phyloP scores from a whole-genome alignment of 2,113 vertebrate species.

The Vulpes lagopus region DNA sequence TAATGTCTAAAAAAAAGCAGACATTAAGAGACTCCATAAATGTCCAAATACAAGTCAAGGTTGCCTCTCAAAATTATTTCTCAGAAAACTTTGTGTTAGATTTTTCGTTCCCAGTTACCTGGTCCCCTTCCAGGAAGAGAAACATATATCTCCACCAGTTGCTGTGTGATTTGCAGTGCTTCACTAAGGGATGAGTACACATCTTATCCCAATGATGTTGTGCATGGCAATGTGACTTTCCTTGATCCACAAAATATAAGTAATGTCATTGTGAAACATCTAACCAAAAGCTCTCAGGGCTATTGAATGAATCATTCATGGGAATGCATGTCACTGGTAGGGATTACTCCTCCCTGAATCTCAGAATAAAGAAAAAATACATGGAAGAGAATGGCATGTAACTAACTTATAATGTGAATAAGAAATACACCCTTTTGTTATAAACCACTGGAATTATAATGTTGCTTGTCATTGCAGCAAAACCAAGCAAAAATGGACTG shows the following conservation, averaged over 20 bases:
- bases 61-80: constrained; percentile 4
- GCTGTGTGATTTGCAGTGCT: background rate
- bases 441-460: background rate
- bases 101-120: background rate
- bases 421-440: background rate
- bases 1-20: too few relatives aligned
- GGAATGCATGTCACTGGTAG: background rate
- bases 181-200: background rate
- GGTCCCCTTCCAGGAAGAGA: background rate
- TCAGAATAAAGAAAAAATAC: background rate
- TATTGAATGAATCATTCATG: background rate
- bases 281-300: background rate
- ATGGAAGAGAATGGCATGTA: background rate
- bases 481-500: background rate
- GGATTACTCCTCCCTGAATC: background rate
- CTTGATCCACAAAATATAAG: background rate
- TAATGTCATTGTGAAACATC: background rate
- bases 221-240: background rate
- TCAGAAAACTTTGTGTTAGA: background rate
- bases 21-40: background rate
- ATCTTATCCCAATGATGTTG: background rate
- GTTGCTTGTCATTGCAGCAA: background rate
- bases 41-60: background rate
- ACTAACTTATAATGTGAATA: background rate
- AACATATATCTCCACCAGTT: background rate